Evolutionary conservation across 2,797 vertebrate species (phyloP), one percentile per base, ranked within the genome.

Genomic region (Cottoperca gobio): DNA sequence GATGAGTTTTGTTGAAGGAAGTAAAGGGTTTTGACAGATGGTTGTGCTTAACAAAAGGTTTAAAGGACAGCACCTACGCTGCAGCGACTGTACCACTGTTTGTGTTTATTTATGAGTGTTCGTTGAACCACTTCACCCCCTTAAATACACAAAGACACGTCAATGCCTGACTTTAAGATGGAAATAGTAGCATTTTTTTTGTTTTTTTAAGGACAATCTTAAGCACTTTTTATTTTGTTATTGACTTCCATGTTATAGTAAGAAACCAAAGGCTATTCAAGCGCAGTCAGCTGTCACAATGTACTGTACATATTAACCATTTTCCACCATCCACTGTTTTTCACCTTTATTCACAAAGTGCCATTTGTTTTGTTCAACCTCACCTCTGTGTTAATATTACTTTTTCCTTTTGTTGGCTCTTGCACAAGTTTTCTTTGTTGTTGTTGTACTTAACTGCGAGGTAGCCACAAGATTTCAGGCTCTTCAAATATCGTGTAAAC

Each of bases 161-260:
- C 33, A 50, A 76, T 57, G 82, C 60, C 66, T 76, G 72, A 63
- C 58, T 69, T 76, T 76, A 37, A 69, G 19, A 62, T 70, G 73
- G 55, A 86, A 72, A 68, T 68, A 8, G 77, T 78, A 86, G 78
- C 78, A 77, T 88, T 90, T 5, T 82, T 81, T 13, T 61, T 68
- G 55, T 43, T 35, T 64, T 78, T 82, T 72, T 23, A 76, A 85
- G 70, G 84, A 91, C 87, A 89, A 92, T 92, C 85, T 76, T 60
- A 48, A 91, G 92, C 92, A 93, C 91, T 91, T 93, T 77, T 77
- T 59, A 14, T 79, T 58, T 70, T 54, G 63, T 85, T 81, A 45
- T 87, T 84, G 23, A 63, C 24, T 67, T 80, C 40, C n/a, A 60
- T 81, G 33, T 83, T 65, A 59, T 59, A 28, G 14, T 79, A 52